Evolutionary conservation across 2,888 invertebrate species (phyloP).

Genomic region (Nemurella pictetii): DNA sequence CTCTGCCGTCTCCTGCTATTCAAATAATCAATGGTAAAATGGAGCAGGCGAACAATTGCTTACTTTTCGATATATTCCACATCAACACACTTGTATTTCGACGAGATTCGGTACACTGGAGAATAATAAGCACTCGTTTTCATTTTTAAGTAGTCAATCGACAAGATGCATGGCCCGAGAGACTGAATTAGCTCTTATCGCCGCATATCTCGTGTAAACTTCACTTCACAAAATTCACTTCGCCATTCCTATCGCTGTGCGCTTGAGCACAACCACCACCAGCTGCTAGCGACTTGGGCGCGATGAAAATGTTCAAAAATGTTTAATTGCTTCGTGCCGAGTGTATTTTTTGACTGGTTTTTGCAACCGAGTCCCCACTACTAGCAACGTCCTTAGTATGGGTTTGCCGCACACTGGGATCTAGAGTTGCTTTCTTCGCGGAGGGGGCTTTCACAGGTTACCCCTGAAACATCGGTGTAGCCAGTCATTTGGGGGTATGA

Average conservation of each 20-base stretch:
- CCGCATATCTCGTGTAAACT: background rate
- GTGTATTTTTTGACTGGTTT: background rate
- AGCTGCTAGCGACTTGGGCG: background rate
- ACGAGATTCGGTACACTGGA: background rate
- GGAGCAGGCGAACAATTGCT: background rate
- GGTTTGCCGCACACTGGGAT: background rate
- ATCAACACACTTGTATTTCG: background rate
- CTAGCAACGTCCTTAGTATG: background rate
- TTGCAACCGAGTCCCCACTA: slow-evolving; percentile 9
- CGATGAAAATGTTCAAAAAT: background rate
- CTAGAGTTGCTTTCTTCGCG: slow-evolving; percentile 12
- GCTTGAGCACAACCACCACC: background rate
- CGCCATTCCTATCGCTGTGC: background rate
- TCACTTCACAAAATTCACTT: background rate
- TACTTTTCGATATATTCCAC: background rate
- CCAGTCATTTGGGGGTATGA: background rate
- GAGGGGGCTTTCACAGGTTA: slow-evolving; percentile 24
- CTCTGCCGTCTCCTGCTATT: no score
- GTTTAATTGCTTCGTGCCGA: background rate
- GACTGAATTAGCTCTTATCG: background rate
- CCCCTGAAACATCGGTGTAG: background rate
- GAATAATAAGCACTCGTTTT: background rate
- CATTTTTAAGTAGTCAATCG: background rate
- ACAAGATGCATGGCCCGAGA: background rate
- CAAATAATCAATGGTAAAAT: background rate